A percentile compares a stretch with the other conserved stretches of the same genome.
phyloP scores from a whole-genome alignment of 2,113 vertebrate species.

The Chamaea fasciata region DNA sequence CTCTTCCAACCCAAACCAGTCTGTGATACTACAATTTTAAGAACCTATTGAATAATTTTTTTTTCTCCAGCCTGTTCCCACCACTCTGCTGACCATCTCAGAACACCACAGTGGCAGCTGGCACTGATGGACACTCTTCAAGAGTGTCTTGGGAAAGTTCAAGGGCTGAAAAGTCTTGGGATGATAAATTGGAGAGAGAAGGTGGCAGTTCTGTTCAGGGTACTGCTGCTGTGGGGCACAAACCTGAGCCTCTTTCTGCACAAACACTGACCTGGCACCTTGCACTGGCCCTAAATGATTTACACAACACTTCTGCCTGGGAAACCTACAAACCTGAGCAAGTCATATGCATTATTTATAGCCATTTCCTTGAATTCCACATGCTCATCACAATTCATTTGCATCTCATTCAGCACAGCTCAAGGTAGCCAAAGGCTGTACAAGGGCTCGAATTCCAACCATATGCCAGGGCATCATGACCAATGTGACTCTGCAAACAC shows the following conservation, averaged over 20 bases:
- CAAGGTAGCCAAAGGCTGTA: neutral
- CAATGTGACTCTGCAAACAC: neutral
- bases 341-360: slow-evolving; percentile 1
- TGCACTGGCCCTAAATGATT: neutral
- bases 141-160: neutral
- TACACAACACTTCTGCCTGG: neutral
- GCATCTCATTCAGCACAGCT: neutral
- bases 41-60: accelerated
- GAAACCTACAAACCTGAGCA: neutral
- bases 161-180: neutral
- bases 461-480: neutral
- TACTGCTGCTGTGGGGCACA: neutral
- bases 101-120: neutral
- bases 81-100: neutral
- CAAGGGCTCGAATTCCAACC: neutral
- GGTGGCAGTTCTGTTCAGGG: neutral
- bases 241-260: neutral
- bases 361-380: neutral
- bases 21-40: neutral
- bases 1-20: neutral
- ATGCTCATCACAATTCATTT: slow-evolving; percentile 16
- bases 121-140: neutral
- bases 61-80: neutral
- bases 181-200: neutral
- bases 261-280: neutral